Evolutionary conservation across 2,888 invertebrate species (phyloP), one percentile per base, ranked within the genome.

Genomic region (Parascotia fuliginaria): DNA sequence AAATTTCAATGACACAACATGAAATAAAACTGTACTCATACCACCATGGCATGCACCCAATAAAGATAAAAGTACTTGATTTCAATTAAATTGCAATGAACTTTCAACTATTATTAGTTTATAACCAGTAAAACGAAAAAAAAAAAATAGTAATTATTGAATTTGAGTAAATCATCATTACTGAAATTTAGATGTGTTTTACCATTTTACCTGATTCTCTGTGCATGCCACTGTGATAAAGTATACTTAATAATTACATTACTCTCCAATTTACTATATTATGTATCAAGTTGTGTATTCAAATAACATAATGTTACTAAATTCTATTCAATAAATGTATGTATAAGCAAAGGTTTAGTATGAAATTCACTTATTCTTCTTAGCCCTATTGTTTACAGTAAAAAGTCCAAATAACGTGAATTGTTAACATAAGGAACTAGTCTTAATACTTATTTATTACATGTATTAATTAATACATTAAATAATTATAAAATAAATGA

Each of bases 371-470:
- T 38, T 51, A 47, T 51, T 62, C 47, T 50, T 49, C 44, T 48
- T 38, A 27, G 24, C 28, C 33, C 16, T 31, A 44, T 24, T 24
- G 24, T 55, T 45, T 39, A 19, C 28, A 51, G 33, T 51, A 37
- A 42, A 38, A 44, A 43, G 39, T 55, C 44, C 46, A 55, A 45
- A 41, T 48, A 33, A 44, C 32, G 32, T 48, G 43, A 61, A 48
- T 63, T 60, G 49, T 50, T 50, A 52, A 51, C 48, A 39, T 62
- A 54, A 44, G 43, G 59, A 47, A 47, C 55, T 62, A 63, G 59
- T 66, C 51, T 46, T 61, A 66, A 47, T 45, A 42, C 50, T 67
- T 36, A 55, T 42, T n/a, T 45, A 49, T 41, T 55, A 61, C 15
- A 56, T 45, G 32, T 45, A 45, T 42, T 51, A 47, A 37, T n/a